A percentile compares a stretch with the other conserved stretches of the same genome.
phyloP scores from a whole-genome alignment of 2,113 vertebrate species.

The Papio anubis region DNA sequence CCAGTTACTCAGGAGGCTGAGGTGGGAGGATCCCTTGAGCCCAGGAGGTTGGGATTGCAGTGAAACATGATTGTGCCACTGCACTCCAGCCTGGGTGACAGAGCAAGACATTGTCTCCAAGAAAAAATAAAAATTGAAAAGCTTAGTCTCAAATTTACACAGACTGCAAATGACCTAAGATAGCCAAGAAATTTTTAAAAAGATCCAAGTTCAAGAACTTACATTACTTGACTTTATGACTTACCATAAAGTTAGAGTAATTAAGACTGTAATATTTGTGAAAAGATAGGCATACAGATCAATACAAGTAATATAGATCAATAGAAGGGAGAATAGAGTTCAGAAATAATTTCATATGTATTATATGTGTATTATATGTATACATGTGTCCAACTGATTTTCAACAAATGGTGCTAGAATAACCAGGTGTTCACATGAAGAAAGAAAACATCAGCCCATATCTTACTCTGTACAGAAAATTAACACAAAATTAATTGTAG shows the following conservation, averaged over 20 bases:
- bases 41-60: too few species aligned
- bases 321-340: not conserved
- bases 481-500: not conserved
- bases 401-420: not conserved
- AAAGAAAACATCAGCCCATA: not conserved
- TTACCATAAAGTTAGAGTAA: not conserved
- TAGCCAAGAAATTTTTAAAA: not conserved
- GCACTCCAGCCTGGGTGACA: too few species aligned
- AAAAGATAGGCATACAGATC: not conserved
- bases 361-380: too few species aligned
- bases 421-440: not conserved
- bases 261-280: not conserved
- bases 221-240: not conserved
- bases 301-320: not conserved
- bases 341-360: not conserved
- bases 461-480: not conserved
- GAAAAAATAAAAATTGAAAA: not conserved
- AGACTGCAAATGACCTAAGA: conserved; percentile 3
- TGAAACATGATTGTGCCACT: too few species aligned
- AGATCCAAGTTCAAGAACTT: not conserved
- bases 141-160: not conserved
- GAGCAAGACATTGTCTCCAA: too few species aligned
- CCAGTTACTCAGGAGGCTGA: too few species aligned
- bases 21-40: too few species aligned
- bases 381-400: not conserved